Evolutionary conservation across 2,797 vertebrate species (phyloP).

Genomic region (Adrianichthys oophorus): DNA sequence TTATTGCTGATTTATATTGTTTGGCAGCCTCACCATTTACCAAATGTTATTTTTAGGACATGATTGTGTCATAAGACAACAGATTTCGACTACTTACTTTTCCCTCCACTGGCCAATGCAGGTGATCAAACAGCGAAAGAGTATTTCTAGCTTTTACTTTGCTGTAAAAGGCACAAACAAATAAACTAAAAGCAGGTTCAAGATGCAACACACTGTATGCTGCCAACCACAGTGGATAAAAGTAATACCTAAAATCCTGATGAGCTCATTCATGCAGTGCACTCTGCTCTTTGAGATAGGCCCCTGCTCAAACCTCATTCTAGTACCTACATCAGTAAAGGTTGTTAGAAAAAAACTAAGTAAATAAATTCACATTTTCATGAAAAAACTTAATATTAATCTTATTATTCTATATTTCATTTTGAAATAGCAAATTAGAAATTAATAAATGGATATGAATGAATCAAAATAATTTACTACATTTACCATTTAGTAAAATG

Average conservation of each 20-base stretch:
- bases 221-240: background rate
- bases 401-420: slow-evolving; percentile 17
- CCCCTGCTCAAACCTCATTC: slow-evolving; percentile 22
- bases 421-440: slow-evolving; percentile 13
- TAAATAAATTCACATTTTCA: slow-evolving; percentile 7
- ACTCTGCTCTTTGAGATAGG: slow-evolving; percentile 7
- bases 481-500: background rate
- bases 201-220: background rate
- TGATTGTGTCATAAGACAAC: background rate
- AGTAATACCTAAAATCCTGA: background rate
- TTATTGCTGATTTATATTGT: too few species aligned
- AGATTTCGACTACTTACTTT: background rate
- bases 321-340: slow-evolving; percentile 12
- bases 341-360: slow-evolving; percentile 13
- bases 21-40: too few species aligned
- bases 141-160: background rate
- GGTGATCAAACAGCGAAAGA: background rate
- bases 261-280: slow-evolving; percentile 1
- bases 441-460: background rate
- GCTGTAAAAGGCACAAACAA: background rate
- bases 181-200: background rate
- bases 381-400: background rate
- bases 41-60: too few species aligned
- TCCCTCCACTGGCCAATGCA: background rate
- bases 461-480: slow-evolving; percentile 6